Base-by-base conservation (phyloP, 2,888 invertebrate genomes). In the Drosophila nr. perissopoda region DNA sequence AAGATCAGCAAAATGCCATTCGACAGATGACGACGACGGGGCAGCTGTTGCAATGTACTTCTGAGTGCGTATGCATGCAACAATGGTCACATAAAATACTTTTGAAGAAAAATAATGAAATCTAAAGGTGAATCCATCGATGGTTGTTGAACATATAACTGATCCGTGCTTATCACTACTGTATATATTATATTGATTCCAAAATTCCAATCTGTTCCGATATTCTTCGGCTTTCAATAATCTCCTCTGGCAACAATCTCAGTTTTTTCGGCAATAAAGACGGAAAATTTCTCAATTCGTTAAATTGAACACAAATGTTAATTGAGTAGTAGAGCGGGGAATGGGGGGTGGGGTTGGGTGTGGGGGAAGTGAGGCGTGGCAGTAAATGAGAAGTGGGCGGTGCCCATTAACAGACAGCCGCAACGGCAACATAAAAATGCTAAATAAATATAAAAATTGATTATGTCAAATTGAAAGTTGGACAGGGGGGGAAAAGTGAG, bases 371-470 rank as follows among this genome's bases (percentile, higher is more conserved):
- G 70, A 76, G 77, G 80, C 80, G 76, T 64, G 77, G 75, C 76
- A 18, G 49, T 13, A 49, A 63, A 51, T 56, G 52, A 38, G n/a
- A 74, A 63, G 65, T 67, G 80, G 80, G 80, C 76, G 80, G 13
- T 56, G 56, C 33, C 49, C 70, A 71, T 80, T 71, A 80, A 76
- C 60, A 56, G 76, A 49, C 16, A 38, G 38, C 80, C 80, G 60
- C 76, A 74, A 77, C 38, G 40, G 57, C 40, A 29, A 38, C 73
- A 81, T 78, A 71, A 82, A 85, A 79, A 84, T 73, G 79, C 75
- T 71, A 78, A 89, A 85, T 75, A 81, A 88, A 83, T 83, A 88
- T 88, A 78, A 89, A 89, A 85, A 89, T 85, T 80, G 85, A 85
- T 89, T 85, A 86, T 73, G 69, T 81, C 57, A 82, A 75, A 88